phyloP scores from a whole-genome alignment of 2,797 vertebrate genomes.

The Falco naumanni region DNA sequence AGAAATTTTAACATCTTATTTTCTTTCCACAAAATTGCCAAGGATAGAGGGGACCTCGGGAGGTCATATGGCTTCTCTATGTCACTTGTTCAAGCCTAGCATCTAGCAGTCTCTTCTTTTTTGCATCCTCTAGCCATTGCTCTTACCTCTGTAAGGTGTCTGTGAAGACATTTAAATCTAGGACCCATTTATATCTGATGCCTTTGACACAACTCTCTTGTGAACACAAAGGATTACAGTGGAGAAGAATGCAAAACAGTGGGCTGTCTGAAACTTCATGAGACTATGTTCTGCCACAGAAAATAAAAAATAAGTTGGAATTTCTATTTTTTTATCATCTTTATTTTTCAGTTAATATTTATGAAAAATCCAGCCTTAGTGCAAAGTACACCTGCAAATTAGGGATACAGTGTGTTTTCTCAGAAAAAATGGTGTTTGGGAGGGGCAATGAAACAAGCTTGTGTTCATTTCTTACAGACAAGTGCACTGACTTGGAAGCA shows the following conservation, averaged over 20 bases:
- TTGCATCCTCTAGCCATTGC: neutral
- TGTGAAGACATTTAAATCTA: neutral
- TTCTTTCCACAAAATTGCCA: neutral
- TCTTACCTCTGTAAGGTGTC: neutral
- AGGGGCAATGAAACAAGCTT: neutral
- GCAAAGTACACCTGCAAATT: neutral
- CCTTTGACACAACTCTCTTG: neutral
- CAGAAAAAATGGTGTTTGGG: neutral
- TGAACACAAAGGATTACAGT: neutral
- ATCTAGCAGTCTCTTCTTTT: neutral
- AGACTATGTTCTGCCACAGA: fast-evolving
- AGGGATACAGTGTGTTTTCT: neutral
- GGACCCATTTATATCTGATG: neutral
- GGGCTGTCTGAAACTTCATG: neutral
- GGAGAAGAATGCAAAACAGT: neutral
- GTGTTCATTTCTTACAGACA: neutral
- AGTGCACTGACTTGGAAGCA: neutral
- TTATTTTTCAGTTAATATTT: neutral
- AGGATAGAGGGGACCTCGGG: neutral
- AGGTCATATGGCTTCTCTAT: neutral
- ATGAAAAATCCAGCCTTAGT: neutral
- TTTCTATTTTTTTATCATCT: neutral
- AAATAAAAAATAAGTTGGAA: neutral
- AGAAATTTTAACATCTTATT: neutral
- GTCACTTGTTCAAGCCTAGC: neutral